These are phyloP conservation scores for Theristicus caerulescens DNA, from an alignment of 2,113 vertebrate genomes.

Conservation along the genomic window DNA sequence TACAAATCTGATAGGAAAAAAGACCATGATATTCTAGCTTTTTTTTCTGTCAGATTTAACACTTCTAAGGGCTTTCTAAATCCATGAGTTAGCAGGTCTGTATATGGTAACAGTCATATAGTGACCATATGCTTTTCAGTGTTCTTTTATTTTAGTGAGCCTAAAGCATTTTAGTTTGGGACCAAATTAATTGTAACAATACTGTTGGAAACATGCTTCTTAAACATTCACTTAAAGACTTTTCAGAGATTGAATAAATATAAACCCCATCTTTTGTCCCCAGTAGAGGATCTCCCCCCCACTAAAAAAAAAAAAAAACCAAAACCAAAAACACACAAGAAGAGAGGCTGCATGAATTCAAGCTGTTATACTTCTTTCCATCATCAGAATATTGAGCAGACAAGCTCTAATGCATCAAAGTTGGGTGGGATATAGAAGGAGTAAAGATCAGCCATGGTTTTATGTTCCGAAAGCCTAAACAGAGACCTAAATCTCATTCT, in stretches of 20 bases:
- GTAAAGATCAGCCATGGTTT: background rate
- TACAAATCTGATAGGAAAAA: background rate
- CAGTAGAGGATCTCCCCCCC: background rate
- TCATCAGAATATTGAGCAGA: background rate
- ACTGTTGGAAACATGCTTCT: background rate
- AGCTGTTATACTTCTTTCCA: background rate
- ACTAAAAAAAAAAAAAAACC: rapidly evolving
- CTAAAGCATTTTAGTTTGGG: background rate
- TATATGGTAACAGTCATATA: background rate
- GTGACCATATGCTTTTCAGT: background rate
- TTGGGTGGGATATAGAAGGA: background rate
- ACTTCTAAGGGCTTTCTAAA: background rate
- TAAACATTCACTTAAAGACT: background rate
- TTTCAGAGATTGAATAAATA: background rate
- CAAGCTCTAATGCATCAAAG: background rate
- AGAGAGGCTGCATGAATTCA: background rate
- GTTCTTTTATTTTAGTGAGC: background rate
- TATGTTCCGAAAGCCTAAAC: background rate
- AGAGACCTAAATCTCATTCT: background rate
- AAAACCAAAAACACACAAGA: too few species aligned
- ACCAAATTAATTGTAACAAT: background rate
- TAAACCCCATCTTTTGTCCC: background rate
- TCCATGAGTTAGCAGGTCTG: background rate
- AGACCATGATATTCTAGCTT: background rate
- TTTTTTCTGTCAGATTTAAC: background rate